phyloP scores from a whole-genome alignment of 2,888 invertebrate genomes.

The Drosophila cyrtoloma region DNA sequence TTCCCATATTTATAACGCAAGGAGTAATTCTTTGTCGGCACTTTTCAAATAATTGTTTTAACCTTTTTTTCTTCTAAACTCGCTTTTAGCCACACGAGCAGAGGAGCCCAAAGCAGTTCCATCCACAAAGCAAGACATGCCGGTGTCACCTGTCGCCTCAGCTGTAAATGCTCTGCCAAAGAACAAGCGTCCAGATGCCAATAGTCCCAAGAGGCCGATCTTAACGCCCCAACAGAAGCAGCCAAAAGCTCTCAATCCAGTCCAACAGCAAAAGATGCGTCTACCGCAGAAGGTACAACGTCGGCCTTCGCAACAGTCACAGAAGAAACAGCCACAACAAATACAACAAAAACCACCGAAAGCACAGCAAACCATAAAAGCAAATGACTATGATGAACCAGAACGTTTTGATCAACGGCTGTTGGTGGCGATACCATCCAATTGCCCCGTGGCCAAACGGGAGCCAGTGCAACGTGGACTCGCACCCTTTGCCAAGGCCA shows the following conservation, averaged over 20 bases:
- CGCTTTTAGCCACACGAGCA: constrained; percentile 6
- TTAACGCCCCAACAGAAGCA: constrained; percentile 7
- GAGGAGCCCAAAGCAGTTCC: background rate
- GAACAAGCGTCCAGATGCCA: constrained; percentile 12
- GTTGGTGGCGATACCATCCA: constrained; percentile 61
- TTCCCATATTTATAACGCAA: background rate
- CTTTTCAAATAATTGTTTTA: background rate
- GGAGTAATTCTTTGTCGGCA: background rate
- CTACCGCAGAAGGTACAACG: constrained; percentile 34
- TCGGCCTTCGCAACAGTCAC: constrained; percentile 14
- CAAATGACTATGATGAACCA: constrained; percentile 49
- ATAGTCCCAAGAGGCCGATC: constrained; percentile 12
- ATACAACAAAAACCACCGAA: constrained; percentile 43
- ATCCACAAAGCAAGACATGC: constrained; percentile 5
- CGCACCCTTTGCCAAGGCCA: constrained; percentile 73
- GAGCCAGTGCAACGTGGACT: constrained; percentile 13
- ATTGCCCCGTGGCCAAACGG: constrained; percentile 38
- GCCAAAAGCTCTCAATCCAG: constrained; percentile 14
- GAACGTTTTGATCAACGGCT: constrained; percentile 67
- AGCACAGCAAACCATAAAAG: constrained; percentile 18
- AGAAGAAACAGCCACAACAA: constrained; percentile 34
- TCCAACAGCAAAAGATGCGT: constrained; percentile 27
- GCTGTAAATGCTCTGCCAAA: constrained; percentile 3
- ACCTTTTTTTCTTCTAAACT: background rate
- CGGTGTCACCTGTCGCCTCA: constrained; percentile 17